Evolutionary conservation across 2,797 vertebrate species (phyloP), one percentile per base, ranked within the genome.

Genomic region (Meda fulgida): DNA sequence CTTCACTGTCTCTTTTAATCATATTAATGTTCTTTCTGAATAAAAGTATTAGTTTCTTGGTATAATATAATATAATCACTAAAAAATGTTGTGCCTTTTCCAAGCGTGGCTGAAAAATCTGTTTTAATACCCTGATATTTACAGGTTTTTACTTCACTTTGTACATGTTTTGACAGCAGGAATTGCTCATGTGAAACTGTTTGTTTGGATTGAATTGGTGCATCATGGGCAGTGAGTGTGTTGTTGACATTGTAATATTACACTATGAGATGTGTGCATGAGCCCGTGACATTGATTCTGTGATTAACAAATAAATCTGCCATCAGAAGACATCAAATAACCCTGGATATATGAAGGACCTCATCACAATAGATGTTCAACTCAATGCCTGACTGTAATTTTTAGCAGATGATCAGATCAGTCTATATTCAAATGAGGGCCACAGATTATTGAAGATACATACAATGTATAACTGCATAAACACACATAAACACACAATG

Each of bases 281-380:
- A 7, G 51, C 11, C 43, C 58, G 36, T 87, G 81, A 72, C 84
- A 85, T 84, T 78, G 80, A 75, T 26, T 84, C 84, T 83, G 36
- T 79, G 79, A 80, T 87, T 87, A 80, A 78, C 63, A 80, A 70
- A 81, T 86, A 86, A 87, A 87, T 87, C 84, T 86, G 84, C 78
- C 84, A 84, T 63, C 31, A 31, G 43, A 36, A 78, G 72, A 86
- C 84, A 83, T 72, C 85, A 60, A 48, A 82, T 60, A 80, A 18
- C 63, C 53, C 67, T 38, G 23, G 69, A 55, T 78, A 75, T 75
- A 65, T 69, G 82, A 84, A 77, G 38, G 73, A 78, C 36, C 46
- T 46, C 63, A 51, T 38, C 26, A 55, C 48, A 63, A 70, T 69
- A 66, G 65, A 67, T 84, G 78, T 83, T 16, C 80, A 78, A 29